Conservation (phyloP, 2,797 vertebrate genomes). For the Pseudocheirus occidentalis region DNA sequence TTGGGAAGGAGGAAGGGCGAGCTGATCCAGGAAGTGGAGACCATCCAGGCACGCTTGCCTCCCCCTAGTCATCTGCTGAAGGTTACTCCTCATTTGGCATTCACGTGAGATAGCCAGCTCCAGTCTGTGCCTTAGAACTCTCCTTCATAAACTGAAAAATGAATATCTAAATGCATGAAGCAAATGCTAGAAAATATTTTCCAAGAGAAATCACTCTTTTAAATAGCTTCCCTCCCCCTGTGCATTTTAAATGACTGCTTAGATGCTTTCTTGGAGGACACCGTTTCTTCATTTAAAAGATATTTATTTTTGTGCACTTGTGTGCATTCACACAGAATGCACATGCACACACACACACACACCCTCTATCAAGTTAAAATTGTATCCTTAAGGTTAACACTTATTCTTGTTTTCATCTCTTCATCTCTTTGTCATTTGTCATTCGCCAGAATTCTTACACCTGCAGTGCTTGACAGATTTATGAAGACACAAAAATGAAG, state of each 20-base stretch:
- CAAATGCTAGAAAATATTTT: not conserved
- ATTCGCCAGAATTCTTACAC: constrained; percentile 4
- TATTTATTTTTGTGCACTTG: not conserved
- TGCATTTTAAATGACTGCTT: not conserved
- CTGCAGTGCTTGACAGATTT: not conserved
- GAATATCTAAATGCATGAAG: not conserved
- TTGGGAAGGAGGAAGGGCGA: not conserved
- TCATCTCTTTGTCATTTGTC: constrained; percentile 15
- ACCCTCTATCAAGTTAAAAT: not conserved
- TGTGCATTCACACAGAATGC: not conserved
- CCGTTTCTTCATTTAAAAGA: not conserved
- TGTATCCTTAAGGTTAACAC: not conserved
- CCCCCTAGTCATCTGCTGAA: not conserved
- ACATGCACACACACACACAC: not conserved
- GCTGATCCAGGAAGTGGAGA: constrained; percentile 6
- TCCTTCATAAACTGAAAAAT: not conserved
- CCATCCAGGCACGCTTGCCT: not conserved
- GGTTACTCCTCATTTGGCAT: not conserved
- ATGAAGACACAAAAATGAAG: constrained; percentile 12
- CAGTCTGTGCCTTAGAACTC: not conserved
- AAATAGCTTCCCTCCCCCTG: not conserved
- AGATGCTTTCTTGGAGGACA: not conserved
- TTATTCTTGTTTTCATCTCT: constrained; percentile 3
- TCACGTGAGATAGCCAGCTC: not conserved
- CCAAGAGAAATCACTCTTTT: not conserved